Conservation (phyloP, 2,888 invertebrate genomes). For the Eupeodes latifasciatus region DNA sequence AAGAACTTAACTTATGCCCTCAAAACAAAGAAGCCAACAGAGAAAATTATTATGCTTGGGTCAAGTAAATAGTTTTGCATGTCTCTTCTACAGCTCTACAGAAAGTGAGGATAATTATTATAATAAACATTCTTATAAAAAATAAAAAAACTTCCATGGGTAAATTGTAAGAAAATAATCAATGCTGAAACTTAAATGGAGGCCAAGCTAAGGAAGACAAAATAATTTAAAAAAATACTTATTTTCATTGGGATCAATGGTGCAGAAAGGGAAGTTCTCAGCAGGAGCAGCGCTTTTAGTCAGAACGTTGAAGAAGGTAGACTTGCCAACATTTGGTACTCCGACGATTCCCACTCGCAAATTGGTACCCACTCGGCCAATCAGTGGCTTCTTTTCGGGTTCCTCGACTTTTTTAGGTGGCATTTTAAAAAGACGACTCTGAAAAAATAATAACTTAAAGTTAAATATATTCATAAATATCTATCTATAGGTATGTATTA, state of each 20-base stretch:
- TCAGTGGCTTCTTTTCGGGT: conserved; percentile 94
- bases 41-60: conserved; percentile 68
- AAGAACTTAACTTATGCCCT: conserved; percentile 51
- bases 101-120: conserved; percentile 44
- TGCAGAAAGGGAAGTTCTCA: conserved; percentile 99
- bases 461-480: no score
- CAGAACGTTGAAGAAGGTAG: conserved; percentile 99
- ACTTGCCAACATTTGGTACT: conserved; percentile 99
- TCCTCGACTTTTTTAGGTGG: conserved; percentile 95
- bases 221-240: conserved; percentile 87
- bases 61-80: conserved; percentile 59
- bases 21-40: conserved; percentile 55
- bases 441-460: conserved; percentile 12
- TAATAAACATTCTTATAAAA: conserved; percentile 44
- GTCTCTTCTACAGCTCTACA: conserved; percentile 1
- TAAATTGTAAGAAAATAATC: conserved; percentile 9
- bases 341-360: conserved; percentile 96
- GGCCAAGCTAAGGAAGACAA: conserved; percentile 31
- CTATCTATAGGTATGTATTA: neutral
- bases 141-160: conserved; percentile 28
- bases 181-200: conserved; percentile 37
- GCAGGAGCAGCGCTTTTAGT: conserved; percentile 99
- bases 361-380: conserved; percentile 98
- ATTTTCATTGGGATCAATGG: conserved; percentile 99
- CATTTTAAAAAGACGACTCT: conserved; percentile 78